These are phyloP conservation scores for Archivesica marissinica DNA, from an alignment of 1,140 invertebrate species.

Conservation along the genomic window DNA sequence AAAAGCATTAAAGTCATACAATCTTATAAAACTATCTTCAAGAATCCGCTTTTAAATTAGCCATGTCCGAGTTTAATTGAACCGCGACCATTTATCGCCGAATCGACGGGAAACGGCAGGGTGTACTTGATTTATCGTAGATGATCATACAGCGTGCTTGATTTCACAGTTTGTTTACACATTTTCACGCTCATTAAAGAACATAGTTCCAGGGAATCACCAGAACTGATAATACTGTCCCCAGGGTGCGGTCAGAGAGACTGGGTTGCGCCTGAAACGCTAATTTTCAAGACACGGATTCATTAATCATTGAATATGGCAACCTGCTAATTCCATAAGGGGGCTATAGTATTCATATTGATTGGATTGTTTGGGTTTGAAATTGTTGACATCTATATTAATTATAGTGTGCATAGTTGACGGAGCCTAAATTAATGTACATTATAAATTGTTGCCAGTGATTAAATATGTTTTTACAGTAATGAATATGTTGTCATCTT, in stretches of 20 bases:
- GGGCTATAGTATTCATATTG: no score
- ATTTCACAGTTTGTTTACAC: conserved; percentile 65
- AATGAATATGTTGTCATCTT: no score
- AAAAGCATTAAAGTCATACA: conserved; percentile 36
- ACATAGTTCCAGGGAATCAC: conserved; percentile 25
- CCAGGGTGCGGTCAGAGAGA: conserved; percentile 23
- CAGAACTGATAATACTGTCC: conserved; percentile 29
- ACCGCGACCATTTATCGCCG: conserved; percentile 37
- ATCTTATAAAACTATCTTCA: conserved; percentile 35
- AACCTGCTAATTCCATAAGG: background rate
- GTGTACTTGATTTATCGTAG: conserved; percentile 59
- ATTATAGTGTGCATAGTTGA: no score
- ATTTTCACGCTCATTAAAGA: conserved; percentile 61
- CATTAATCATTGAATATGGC: conserved; percentile 43
- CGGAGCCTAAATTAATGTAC: no score
- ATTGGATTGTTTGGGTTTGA: no score
- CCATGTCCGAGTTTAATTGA: conserved; percentile 51
- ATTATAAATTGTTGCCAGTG: no score
- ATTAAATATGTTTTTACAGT: no score
- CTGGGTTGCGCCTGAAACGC: conserved; percentile 1
- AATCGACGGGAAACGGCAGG: conserved; percentile 7
- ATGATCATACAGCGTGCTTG: conserved; percentile 46
- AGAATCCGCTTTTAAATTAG: conserved; percentile 54
- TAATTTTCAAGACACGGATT: conserved; percentile 25
- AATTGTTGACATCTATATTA: no score